Base-by-base conservation (phyloP, 2,113 vertebrate genomes). In the Melanerpes formicivorus region DNA sequence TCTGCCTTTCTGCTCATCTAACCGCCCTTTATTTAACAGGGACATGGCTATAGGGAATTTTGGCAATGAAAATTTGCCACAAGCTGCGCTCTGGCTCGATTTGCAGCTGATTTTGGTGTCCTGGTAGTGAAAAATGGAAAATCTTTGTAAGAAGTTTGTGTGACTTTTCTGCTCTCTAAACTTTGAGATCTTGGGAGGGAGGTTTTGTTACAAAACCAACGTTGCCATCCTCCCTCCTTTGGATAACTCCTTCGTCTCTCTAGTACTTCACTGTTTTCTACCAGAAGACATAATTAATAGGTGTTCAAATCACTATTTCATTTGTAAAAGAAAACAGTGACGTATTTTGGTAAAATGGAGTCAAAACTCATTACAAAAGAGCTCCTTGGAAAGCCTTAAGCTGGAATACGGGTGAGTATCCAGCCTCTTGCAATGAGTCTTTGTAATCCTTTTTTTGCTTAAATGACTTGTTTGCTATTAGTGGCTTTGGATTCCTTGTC, bases 391-490 rank as follows among this genome's bases (percentile, higher is more conserved):
- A 92, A 93, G 81, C 54, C 79, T 94, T 96, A 97, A 96, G 96
- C 85, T 90, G 90, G 86, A 92, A 86, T 93, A 85, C 52, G 88
- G 60, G 72, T 92, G 94, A 79, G 77, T 93, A 88, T 59, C 56
- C 90, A 98, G 97, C 97, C 97, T 96, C 96, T 97, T 97, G 97
- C 98, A 98, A 97, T 88, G 94, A 96, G 97, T 95, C 97, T 95
- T 95, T 90, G 93, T 99, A 98, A 99, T 99, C 98, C 98, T 98
- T 97, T 98, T 98, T 99, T 99, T 98, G 96, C 98, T 98, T 97
- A 98, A 97, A 97, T 98, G 97, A 98, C 97, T 97, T 98, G 98
- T 97, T 97, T 97, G 97, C 97, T 98, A 96, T 98, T 98, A 97
- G 97, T 95, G 97, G 96, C 97, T 98, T 98, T 98, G 97, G 97